Percentiles rank a stretch among this genome's conserved stretches.
These are phyloP conservation scores for Keiferia lycopersicella DNA, from an alignment of 2,888 invertebrate species.

Conservation along the genomic window DNA sequence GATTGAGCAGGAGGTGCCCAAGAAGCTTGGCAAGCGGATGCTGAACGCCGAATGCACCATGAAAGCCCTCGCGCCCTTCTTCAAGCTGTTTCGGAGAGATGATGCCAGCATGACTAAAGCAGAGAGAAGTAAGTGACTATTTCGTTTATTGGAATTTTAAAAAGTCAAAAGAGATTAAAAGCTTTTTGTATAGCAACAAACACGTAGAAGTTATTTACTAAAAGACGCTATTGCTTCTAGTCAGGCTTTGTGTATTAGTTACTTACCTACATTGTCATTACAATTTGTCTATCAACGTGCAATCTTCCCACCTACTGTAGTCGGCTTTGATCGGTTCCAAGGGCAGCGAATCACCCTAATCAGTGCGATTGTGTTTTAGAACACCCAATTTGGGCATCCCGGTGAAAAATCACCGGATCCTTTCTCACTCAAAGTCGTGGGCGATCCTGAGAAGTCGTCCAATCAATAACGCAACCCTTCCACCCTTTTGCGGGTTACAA, in stretches of 20 bases:
- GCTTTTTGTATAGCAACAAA: no score
- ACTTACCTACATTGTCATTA: no score
- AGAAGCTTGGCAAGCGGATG: constrained; percentile 60
- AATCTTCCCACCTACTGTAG: no score
- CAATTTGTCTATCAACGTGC: no score
- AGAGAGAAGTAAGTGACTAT: constrained; percentile 84
- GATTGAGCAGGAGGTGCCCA: constrained; percentile 74
- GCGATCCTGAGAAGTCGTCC: constrained; percentile 4
- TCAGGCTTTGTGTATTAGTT: no score
- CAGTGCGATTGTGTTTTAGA: not conserved
- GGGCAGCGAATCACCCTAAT: not conserved
- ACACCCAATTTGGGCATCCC: constrained; percentile 3
- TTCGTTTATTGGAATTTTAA: not conserved
- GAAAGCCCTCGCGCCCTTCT: constrained; percentile 82
- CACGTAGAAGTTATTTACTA: no score
- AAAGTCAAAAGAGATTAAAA: no score
- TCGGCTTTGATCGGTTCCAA: not conserved
- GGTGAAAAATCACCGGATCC: not conserved
- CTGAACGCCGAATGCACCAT: constrained; percentile 74
- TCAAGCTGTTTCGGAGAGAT: constrained; percentile 85
- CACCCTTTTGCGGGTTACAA: constrained; percentile 5
- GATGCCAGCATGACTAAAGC: constrained; percentile 89
- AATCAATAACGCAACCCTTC: constrained; percentile 21
- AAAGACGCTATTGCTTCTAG: no score
- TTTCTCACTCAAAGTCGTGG: constrained; percentile 8